Percentiles rank a stretch among this genome's conserved stretches.
phyloP scores from a whole-genome alignment of 1,140 invertebrate genomes.

The Cephus cinctus region DNA sequence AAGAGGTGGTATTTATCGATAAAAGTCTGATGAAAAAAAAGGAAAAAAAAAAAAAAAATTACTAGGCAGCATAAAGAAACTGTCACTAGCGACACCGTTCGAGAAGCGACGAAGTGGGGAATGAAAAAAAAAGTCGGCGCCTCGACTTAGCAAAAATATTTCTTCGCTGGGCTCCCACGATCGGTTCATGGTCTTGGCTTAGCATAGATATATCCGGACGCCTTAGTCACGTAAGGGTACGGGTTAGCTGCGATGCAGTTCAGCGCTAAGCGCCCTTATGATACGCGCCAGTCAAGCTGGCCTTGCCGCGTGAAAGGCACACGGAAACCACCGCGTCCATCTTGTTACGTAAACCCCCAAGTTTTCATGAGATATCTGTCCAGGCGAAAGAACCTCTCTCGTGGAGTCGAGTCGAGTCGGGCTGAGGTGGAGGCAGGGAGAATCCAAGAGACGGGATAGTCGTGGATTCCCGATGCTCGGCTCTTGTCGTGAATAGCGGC shows the following conservation, averaged over 20 bases:
- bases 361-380: conserved; percentile 38
- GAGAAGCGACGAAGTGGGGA: not conserved
- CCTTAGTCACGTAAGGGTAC: conserved; percentile 23
- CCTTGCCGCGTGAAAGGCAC: conserved; percentile 47
- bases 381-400: conserved; percentile 2
- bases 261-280: conserved; percentile 39
- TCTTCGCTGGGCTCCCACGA: conserved; percentile 41
- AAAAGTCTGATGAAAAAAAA: conserved; percentile 19
- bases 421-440: not conserved
- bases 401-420: not conserved
- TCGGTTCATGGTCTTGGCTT: conserved; percentile 41
- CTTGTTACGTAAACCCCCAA: conserved; percentile 44
- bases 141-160: conserved; percentile 26
- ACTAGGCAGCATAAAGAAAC: not conserved
- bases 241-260: too few species aligned
- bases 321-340: conserved; percentile 45
- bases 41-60: not conserved
- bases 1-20: conserved; percentile 29
- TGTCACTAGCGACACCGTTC: conserved; percentile 6
- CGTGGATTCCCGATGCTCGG: too few species aligned
- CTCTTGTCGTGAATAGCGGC: too few species aligned
- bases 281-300: conserved; percentile 37
- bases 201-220: not conserved
- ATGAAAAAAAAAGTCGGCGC: not conserved
- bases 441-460: not conserved